Percentiles rank a stretch among this genome's conserved stretches.
phyloP scores from a whole-genome alignment of 1,140 invertebrate species.

The Leucophenga varia region DNA sequence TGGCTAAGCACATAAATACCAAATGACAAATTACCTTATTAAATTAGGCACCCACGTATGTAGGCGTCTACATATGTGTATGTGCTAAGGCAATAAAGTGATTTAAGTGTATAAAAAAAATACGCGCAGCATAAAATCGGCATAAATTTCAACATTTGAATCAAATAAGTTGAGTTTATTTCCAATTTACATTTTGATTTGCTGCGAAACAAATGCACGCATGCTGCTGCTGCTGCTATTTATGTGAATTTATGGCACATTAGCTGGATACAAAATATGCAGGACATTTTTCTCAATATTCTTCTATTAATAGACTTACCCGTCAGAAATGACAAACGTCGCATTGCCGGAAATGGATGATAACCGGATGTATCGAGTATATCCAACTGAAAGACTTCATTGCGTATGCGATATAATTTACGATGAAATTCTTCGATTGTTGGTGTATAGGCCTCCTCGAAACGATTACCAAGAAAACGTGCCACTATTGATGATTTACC shows the following conservation, averaged over 20 bases:
- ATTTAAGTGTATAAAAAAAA: no score
- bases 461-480: conserved; percentile 79
- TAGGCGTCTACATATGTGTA: not conserved
- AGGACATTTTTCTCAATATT: not conserved
- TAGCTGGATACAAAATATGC: conserved; percentile 22
- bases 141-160: conserved; percentile 8
- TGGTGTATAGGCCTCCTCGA: conserved; percentile 82
- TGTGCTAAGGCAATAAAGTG: no score
- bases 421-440: conserved; percentile 89
- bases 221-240: no score
- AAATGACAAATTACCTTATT: conserved; percentile 20
- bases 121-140: conserved; percentile 7
- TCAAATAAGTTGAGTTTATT: conserved; percentile 18
- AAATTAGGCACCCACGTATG: conserved; percentile 22
- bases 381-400: conserved; percentile 83
- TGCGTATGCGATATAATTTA: conserved; percentile 81
- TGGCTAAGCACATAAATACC: no score
- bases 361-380: conserved; percentile 86
- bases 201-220: no score
- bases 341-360: conserved; percentile 88
- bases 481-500: conserved; percentile 67
- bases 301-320: conserved; percentile 60
- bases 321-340: conserved; percentile 79
- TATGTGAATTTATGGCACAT: conserved; percentile 53
- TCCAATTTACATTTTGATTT: conserved; percentile 1